These are phyloP conservation scores for Omphaloscelis lunosa DNA, from an alignment of 2,888 invertebrate genomes.

Conservation along the genomic window DNA sequence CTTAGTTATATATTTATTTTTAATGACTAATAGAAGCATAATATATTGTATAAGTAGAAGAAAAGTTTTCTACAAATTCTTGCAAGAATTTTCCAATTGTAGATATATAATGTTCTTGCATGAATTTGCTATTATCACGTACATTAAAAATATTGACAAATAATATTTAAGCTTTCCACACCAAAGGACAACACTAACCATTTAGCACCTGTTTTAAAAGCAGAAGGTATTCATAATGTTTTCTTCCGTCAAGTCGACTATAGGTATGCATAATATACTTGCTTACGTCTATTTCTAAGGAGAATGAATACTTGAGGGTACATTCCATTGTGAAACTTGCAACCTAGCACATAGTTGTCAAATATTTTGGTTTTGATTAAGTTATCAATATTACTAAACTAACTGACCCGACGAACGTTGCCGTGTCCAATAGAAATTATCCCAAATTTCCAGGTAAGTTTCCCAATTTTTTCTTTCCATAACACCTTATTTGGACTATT, in stretches of 20 bases:
- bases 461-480: too few relatives aligned
- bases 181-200: constrained; percentile 19
- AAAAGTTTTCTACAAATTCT: neutral
- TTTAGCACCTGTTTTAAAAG: constrained; percentile 57
- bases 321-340: constrained; percentile 2
- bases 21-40: constrained; percentile 33
- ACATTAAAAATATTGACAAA: constrained; percentile 28
- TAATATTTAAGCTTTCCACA: constrained; percentile 33
- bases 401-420: too few relatives aligned
- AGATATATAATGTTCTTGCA: constrained; percentile 1
- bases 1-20: constrained; percentile 3
- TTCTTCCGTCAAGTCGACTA: constrained; percentile 15
- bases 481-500: too few relatives aligned
- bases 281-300: constrained; percentile 40
- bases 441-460: too few relatives aligned
- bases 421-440: too few relatives aligned
- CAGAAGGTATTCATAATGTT: constrained; percentile 33
- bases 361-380: neutral
- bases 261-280: constrained; percentile 25
- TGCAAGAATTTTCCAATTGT: neutral
- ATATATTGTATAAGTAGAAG: constrained; percentile 17
- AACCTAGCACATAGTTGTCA: neutral
- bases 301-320: constrained; percentile 11
- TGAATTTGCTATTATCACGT: constrained; percentile 17
- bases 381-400: neutral